Evolutionary conservation across 2,113 vertebrate genomes (phyloP).

Genomic region (Saimiri boliviensis): DNA sequence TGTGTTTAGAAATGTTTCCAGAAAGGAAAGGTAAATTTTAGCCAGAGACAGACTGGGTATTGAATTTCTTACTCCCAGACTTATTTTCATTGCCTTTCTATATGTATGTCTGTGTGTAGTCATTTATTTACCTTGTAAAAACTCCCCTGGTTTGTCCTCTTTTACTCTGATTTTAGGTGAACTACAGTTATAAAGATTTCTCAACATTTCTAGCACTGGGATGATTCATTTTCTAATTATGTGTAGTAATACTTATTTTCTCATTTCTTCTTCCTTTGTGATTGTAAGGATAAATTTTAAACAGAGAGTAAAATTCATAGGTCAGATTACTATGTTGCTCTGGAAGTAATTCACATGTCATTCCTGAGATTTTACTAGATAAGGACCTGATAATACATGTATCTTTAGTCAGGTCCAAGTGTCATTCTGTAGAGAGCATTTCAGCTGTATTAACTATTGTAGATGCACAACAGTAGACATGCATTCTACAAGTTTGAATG

Average conservation of each 20-base stretch:
- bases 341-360: neutral
- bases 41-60: neutral
- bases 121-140: neutral
- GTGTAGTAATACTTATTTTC: neutral
- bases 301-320: neutral
- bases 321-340: neutral
- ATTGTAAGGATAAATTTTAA: constrained; percentile 1
- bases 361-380: neutral
- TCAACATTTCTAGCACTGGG: neutral
- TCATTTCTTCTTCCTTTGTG: neutral
- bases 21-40: neutral
- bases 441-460: neutral
- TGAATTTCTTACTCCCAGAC: neutral
- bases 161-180: neutral
- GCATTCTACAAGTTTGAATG: neutral
- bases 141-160: neutral
- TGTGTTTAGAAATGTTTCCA: constrained; percentile 1
- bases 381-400: neutral
- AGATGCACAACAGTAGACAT: neutral
- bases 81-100: neutral
- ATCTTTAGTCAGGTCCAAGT: neutral
- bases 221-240: neutral
- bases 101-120: fast-evolving
- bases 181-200: neutral
- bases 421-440: neutral